phyloP scores from a whole-genome alignment of 2,797 vertebrate genomes.

The Myotis findleyi region DNA sequence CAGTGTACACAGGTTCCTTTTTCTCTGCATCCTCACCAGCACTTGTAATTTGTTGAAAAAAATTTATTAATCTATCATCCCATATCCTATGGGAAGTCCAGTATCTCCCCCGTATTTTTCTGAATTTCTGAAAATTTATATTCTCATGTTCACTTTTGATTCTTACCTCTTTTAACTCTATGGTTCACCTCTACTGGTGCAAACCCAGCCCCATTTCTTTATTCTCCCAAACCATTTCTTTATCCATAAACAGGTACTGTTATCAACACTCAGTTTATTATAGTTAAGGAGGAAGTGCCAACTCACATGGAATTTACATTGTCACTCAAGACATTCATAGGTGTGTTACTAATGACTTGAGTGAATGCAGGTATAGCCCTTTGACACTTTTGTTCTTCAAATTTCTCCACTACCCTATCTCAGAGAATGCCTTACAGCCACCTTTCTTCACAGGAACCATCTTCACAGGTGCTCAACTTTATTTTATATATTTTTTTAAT shows the following conservation, averaged over 20 bases:
- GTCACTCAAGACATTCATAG: background rate
- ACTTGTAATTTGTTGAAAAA: background rate
- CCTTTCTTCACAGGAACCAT: background rate
- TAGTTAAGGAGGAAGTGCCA: background rate
- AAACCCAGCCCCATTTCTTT: background rate
- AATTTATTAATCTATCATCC: background rate
- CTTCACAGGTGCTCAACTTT: background rate
- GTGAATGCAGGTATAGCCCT: background rate
- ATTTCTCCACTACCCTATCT: background rate
- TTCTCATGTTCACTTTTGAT: background rate
- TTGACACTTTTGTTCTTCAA: background rate
- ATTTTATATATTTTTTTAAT: no score
- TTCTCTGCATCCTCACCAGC: no score
- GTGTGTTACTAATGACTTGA: background rate
- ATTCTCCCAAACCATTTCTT: background rate
- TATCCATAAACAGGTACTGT: background rate
- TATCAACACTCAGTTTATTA: background rate
- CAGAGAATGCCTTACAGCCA: background rate
- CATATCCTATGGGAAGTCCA: background rate
- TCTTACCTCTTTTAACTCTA: background rate
- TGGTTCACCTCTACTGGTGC: background rate
- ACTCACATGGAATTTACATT: background rate
- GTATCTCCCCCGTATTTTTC: background rate
- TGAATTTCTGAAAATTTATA: background rate
- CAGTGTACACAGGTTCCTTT: no score